Evolutionary conservation across 2,113 vertebrate genomes (phyloP), one percentile per base, ranked within the genome.

Genomic region (Telmatochromis bifrenatus): DNA sequence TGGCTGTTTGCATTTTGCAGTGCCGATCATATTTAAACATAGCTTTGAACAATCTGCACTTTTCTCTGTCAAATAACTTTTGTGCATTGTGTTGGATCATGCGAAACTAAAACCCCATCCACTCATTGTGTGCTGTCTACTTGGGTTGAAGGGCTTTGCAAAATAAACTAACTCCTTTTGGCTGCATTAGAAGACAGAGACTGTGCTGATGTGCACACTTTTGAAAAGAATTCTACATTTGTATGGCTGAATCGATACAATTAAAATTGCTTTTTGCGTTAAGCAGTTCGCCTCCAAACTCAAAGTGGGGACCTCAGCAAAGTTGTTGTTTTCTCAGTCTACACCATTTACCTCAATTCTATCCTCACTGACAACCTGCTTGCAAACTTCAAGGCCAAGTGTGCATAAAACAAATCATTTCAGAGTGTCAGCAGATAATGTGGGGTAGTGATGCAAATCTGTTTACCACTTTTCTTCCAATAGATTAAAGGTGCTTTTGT

Each of bases 301-400:
- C 96, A 97, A 97, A 97, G 95, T 96, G 96, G 92, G 94, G 94
- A 95, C 95, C 96, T 97, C 97, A 97, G 97, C 96, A 97, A 95
- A 96, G 94, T 95, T 93, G 94, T 96, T 96, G 95, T 96, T 96
- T 97, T 96, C 94, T 92, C 93, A 68, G 92, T 93, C 91, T 89
- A 86, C 94, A 88, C 94, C 95, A 95, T 97, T 96, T 97, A 95
- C 95, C 95, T 97, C 94, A 95, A 96, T 96, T 95, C 95, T 97
- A 97, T 97, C 96, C 94, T 96, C 96, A 92, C 94, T 96, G 96
- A 96, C 96, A 96, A 94, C 90, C 94, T 95, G 96, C 95, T 95
- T 83, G 94, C 93, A 91, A 96, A 96, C 95, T 95, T 96, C 94
- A 96, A 95, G 94, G 93, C 94, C 94, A 92, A 93, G 92, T 88